Base-by-base conservation (phyloP, 2,113 vertebrate genomes). In the Orientallactaga bullata region DNA sequence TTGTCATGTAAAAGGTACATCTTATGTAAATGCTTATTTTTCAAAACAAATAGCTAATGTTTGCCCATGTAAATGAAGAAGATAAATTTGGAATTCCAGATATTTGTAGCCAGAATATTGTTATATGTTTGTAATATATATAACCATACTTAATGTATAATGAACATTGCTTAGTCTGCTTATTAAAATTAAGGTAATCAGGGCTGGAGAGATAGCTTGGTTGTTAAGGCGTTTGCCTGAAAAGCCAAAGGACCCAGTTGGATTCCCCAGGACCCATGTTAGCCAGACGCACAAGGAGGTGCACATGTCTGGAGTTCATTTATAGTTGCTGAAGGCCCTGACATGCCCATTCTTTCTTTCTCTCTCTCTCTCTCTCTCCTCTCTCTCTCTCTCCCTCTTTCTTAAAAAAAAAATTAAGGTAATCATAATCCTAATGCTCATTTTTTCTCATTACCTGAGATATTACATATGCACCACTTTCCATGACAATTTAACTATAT, bases 1-100 rank as follows among this genome's bases (percentile, higher is more conserved):
- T 47, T 90, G 9, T 63, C 24, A 89, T 94, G 92, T 90, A 85
- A 91, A 80, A 63, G 32, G 83, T 88, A 68, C 3, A n/a, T 87
- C n/a, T 89, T 83, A 85, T 42, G 3, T 89, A 85, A 77, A 91
- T 83, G 12, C 4, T 12, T 23, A 65, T 55, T 85, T 90, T 92
- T 24, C 26, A 3, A 74, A 88, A 94, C 51, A 20, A 28, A 78
- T 77, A 88, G 82, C 63, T 63, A 77, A 61, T 81, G 7, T 77
- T 71, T 93, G 12, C 7, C 76, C 81, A 47, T 94, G 24, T 89
- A 92, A 69, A 77, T 85, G 32, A 83, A 86, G 10, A 23, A 89
- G 26, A 61, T 72, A 9, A 84, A 26, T 87, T 95, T 80, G 28
- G 60, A 69, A 83, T 24, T 91, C 1, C 42, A 58, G 58, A 88